Conservation (phyloP, 2,888 invertebrate species). For the Metellina segmentata region DNA sequence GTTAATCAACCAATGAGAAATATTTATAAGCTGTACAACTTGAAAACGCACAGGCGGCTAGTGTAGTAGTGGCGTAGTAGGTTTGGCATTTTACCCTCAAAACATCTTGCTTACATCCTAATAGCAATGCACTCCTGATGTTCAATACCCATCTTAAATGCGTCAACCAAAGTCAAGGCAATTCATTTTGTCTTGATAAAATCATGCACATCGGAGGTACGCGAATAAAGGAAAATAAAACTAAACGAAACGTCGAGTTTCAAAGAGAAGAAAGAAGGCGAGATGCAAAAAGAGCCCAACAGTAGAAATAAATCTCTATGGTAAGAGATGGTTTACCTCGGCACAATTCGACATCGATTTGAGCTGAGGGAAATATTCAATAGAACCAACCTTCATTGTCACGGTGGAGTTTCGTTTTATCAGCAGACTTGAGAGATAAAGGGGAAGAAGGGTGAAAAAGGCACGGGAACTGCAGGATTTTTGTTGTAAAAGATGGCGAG, state of each 20-base stretch:
- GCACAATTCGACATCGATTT: conserved; percentile 31
- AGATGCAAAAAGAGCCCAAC: neutral
- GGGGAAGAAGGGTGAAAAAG: neutral
- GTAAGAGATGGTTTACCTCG: conserved; percentile 21
- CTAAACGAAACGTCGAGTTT: neutral
- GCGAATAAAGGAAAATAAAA: neutral
- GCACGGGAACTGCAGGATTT: neutral
- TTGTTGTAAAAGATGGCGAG: neutral
- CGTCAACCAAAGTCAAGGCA: neutral
- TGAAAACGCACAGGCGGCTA: too few species aligned
- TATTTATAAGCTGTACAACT: too few species aligned
- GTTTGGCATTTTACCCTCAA: too few species aligned
- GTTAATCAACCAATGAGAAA: too few species aligned
- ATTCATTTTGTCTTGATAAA: too few species aligned
- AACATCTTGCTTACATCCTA: too few species aligned
- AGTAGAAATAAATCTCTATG: neutral
- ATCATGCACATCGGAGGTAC: neutral
- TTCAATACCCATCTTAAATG: too few species aligned
- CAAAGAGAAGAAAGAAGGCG: neutral
- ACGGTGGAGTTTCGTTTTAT: neutral
- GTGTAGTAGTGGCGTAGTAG: too few species aligned
- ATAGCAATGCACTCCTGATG: too few species aligned
- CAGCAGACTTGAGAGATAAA: neutral
- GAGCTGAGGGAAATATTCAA: neutral
- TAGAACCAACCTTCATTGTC: neutral